Conservation (phyloP, 2,888 invertebrate species). For the Trachelus tabidus region DNA sequence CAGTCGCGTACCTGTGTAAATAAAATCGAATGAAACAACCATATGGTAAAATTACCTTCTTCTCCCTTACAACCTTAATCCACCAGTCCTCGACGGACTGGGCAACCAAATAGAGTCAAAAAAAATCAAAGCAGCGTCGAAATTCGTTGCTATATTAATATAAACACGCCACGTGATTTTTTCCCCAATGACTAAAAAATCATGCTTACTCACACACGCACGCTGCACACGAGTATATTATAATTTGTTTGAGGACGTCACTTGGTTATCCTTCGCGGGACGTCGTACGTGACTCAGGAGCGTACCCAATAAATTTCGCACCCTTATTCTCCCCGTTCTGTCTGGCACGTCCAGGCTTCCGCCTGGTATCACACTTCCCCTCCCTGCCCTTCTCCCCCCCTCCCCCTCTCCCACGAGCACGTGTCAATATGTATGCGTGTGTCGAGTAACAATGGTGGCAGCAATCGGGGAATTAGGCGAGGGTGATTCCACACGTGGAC, state of each 20-base stretch:
- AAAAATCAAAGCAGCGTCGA: neutral
- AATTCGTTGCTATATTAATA: neutral
- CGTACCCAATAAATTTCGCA: neutral
- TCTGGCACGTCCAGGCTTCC: neutral
- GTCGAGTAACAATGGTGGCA: neutral
- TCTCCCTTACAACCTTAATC: neutral
- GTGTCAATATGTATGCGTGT: neutral
- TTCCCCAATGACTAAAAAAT: neutral
- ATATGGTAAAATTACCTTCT: neutral
- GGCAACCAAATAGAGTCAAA: neutral
- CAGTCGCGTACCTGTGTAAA: neutral
- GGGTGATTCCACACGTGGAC: neutral
- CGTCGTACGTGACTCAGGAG: neutral
- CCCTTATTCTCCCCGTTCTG: neutral
- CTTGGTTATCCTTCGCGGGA: neutral
- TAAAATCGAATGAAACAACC: neutral
- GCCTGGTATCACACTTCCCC: too few relatives aligned
- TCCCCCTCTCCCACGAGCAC: neutral
- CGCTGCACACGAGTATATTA: neutral
- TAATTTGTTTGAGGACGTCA: neutral
- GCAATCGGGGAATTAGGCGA: neutral
- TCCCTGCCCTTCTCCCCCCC: neutral
- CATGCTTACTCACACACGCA: neutral
- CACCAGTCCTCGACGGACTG: neutral
- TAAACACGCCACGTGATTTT: neutral